Percentiles rank a stretch among this genome's conserved stretches.
Conservation (phyloP, 2,797 vertebrate genomes). For the Otus scops region DNA sequence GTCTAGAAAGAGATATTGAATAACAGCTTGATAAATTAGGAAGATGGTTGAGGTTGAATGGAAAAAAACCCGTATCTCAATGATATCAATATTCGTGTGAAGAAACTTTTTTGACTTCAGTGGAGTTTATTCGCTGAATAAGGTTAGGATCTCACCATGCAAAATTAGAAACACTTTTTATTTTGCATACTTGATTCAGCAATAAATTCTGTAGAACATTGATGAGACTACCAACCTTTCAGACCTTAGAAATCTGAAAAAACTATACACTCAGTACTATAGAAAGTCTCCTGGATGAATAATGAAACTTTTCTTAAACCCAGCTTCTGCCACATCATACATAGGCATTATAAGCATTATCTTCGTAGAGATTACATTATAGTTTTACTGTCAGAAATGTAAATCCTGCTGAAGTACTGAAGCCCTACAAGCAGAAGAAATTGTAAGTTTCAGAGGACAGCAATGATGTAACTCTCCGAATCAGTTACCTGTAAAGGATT, state of each 20-base stretch:
- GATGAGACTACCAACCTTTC: not conserved
- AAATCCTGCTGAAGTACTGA: not conserved
- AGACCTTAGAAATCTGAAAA: not conserved
- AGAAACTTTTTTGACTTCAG: not conserved
- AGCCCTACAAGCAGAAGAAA: not conserved
- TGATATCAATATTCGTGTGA: not conserved
- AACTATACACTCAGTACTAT: not conserved
- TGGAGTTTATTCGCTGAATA: not conserved
- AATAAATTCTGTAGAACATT: not conserved
- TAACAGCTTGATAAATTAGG: not conserved
- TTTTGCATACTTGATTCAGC: not conserved
- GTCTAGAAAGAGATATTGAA: not conserved
- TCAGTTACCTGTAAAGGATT: not conserved
- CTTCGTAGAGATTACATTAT: not conserved
- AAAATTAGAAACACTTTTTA: not conserved
- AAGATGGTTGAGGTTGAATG: not conserved
- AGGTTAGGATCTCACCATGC: not conserved
- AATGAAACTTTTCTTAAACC: not conserved
- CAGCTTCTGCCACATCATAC: not conserved
- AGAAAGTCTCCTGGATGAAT: not conserved
- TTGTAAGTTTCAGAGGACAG: not conserved
- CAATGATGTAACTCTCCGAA: not conserved
- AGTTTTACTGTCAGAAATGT: not conserved
- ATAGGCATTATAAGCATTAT: not conserved
- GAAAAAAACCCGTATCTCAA: not conserved